Evolutionary conservation across 2,888 invertebrate species (phyloP), one percentile per base, ranked within the genome.

Genomic region (Auanema sp.): DNA sequence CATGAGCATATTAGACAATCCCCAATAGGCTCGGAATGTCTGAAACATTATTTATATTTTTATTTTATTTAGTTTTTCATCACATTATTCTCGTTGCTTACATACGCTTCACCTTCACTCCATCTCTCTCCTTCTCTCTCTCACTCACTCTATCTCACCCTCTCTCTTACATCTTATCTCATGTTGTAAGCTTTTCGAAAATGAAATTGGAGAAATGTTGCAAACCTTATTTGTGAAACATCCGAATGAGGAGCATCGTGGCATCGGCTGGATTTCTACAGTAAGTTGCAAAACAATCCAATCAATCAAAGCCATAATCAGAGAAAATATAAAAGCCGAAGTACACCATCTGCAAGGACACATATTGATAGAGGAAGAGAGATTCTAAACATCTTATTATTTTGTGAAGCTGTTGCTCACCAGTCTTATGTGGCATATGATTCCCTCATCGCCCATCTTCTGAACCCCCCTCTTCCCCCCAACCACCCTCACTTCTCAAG

Each of bases 1-100:
- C 63, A 69, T 64, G 49, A 66, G 49, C 69, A 69, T 69, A 41
- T 69, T 69, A 1, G 69, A 69, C 14, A 66, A 55, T 0, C 69
- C 69, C 66, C 66, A 69, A 55, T 66, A 69, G 1, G 60, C 49
- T 12, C 69, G 69, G 58, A 69, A 69, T 5, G 41, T 18, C 69
- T 69, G 51, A 40, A 68, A 59, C 16, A 18, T 47, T 21, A 21
- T 47, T 16, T 18, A 16, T 47, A 18, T 21, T 18, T 16, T 8
- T 16, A 47, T 5, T 16, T 18, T 47, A 47, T 11, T 18, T 5
- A 47, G 18, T 18, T 11, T 5, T 16, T 47, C 11, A 47, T 47
- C 18, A 47, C 47, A 5, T 47, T 47, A 47, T 47, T 5, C 21
- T 21, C 8, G 11, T 2, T 2, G 21, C 16, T 47, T 18, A 11